Percentiles rank a stretch among this genome's conserved stretches.
Conservation (phyloP, 2,888 invertebrate species). For the Prenolepis imparis region DNA sequence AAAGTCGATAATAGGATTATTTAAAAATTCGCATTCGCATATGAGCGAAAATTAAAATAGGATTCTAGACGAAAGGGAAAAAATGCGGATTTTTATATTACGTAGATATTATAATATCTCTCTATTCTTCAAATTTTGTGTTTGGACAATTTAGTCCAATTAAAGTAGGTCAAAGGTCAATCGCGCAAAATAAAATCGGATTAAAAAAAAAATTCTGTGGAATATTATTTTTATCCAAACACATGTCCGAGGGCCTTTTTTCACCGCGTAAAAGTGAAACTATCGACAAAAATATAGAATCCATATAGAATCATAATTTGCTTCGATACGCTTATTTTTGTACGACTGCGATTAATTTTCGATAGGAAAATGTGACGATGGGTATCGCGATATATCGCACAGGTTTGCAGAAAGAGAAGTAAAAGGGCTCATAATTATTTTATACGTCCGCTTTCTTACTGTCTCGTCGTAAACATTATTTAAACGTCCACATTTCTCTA, state of each 20-base stretch:
- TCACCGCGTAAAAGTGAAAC: slow-evolving; percentile 36
- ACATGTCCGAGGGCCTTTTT: neutral
- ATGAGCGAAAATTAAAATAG: neutral
- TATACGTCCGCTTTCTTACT: slow-evolving; percentile 11
- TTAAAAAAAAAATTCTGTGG: neutral
- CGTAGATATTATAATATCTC: neutral
- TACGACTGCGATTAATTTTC: slow-evolving; percentile 32
- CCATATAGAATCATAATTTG: neutral
- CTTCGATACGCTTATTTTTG: slow-evolving; percentile 21
- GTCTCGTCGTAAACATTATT: neutral
- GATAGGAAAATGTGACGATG: slow-evolving; percentile 14
- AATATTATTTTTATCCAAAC: neutral
- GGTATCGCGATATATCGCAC: neutral
- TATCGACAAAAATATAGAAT: slow-evolving; percentile 30
- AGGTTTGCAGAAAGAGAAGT: neutral
- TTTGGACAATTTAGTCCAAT: neutral
- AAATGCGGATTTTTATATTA: neutral
- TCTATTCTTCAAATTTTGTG: neutral
- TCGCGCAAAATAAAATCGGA: neutral
- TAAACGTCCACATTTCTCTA: neutral
- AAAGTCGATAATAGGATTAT: neutral
- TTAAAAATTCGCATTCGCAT: neutral
- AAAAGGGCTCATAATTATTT: neutral
- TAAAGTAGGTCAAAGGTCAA: neutral
- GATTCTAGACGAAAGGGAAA: neutral